These are phyloP conservation scores for Helicoverpa armigera DNA, from an alignment of 1,140 invertebrate species.

Conservation along the genomic window DNA sequence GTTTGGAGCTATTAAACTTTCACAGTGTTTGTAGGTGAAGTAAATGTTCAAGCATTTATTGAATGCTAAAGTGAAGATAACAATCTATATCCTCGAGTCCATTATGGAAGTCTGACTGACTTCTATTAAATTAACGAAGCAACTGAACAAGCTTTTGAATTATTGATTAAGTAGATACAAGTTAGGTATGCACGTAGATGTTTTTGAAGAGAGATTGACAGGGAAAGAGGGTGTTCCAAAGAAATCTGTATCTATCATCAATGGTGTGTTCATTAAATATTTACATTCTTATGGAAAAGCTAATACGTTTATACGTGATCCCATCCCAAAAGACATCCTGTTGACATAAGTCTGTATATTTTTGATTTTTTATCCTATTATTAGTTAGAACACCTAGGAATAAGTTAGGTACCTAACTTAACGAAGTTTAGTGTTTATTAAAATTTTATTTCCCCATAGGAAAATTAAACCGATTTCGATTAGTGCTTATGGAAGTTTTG, in stretches of 20 bases:
- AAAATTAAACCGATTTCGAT: conserved; percentile 25
- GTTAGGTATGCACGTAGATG: conserved; percentile 15
- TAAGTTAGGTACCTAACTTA: no score
- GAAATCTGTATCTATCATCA: not conserved
- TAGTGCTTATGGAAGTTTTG: not conserved
- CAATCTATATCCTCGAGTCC: conserved; percentile 56
- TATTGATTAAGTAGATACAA: conserved; percentile 39
- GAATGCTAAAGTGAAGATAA: conserved; percentile 65
- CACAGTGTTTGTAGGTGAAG: conserved; percentile 44
- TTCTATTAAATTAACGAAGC: conserved; percentile 33
- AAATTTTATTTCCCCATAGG: conserved; percentile 17
- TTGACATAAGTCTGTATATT: no score
- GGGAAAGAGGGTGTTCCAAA: not conserved
- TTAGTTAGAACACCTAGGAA: no score
- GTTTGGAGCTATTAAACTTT: conserved; percentile 45
- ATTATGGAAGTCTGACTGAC: conserved; percentile 23
- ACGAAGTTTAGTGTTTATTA: not conserved
- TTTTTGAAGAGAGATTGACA: conserved; percentile 9
- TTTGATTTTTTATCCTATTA: no score
- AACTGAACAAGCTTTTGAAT: conserved; percentile 39
- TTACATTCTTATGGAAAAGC: not conserved
- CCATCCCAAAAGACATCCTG: no score
- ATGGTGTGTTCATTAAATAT: not conserved
- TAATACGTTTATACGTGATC: not conserved
- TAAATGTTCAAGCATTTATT: conserved; percentile 54